Evolutionary conservation across 2,113 vertebrate genomes (phyloP).

Genomic region (Machaerirhynchus nigripectus): DNA sequence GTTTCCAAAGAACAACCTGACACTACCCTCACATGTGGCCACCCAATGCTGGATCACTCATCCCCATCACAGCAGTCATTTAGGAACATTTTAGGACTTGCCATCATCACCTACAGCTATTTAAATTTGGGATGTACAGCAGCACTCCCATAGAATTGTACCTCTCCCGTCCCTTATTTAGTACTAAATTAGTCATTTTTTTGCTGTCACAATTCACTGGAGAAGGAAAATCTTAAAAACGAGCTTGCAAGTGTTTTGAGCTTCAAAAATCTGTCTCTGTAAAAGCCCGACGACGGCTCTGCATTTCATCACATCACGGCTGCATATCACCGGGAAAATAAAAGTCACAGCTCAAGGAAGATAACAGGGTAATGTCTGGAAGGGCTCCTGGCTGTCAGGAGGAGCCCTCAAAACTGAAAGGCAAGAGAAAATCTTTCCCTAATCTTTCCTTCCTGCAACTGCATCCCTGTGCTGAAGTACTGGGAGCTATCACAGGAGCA

Average conservation of each 20-base stretch:
- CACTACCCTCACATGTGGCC: background rate
- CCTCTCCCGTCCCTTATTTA: background rate
- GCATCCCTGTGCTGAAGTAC: background rate
- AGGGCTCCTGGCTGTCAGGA: background rate
- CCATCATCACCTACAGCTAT: background rate
- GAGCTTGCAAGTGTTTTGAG: background rate
- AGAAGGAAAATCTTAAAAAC: background rate
- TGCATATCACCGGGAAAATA: background rate
- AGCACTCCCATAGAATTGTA: background rate
- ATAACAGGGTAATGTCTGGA: background rate
- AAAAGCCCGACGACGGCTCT: background rate
- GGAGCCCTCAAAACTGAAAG: background rate
- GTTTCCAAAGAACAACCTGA: background rate
- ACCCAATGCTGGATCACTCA: background rate
- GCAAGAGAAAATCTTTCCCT: background rate
- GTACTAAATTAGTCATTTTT: background rate
- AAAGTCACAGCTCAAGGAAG: background rate
- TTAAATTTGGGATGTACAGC: background rate
- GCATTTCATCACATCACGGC: background rate
- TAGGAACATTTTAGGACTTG: background rate
- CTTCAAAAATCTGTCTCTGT: background rate
- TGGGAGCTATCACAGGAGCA: background rate
- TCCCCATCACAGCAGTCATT: background rate
- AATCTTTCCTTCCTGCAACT: background rate
- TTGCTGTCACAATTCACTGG: background rate